Base-by-base conservation (phyloP, 2,888 invertebrate species). In the Gymnocheta viridis region DNA sequence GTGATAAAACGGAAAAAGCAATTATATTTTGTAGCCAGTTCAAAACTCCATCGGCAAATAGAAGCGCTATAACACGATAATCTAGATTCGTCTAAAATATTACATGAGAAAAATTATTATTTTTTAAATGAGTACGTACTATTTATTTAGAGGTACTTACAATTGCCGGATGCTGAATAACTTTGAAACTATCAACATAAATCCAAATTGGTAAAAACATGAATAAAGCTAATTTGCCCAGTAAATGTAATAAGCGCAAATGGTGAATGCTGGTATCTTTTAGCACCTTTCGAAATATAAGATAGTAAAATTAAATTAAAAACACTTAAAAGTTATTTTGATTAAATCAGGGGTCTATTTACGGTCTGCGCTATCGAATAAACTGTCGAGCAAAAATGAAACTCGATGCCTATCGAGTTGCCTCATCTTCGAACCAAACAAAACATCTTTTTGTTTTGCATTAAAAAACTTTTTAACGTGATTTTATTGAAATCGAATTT, bases 21-120 rank as follows among this genome's bases (percentile, higher is more conserved):
- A 98, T 95, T 88, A 98, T 95, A 90, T 98, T 99, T 92, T 99
- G 99, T 87, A 97, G 93, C 96, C 98, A 99, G 90, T 97, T 98
- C 86, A 98, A 94, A 73, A 96, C 93, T 17, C 98, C 98, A 92
- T 98, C 98, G 19, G 95, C 90, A 82, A 96, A 92, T 41, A 97
- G 92, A 76, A 96, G 92, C 4, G 93, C 93, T 73, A 95, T 88
- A 44, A 95, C 93, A 72, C 93, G 92, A 87, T 93, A 93, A 87
- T 94, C 93, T 54, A 92, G 91, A 86, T 92, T 92, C 83, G 89
- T 91, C 94, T 94, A 86, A 58, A 92, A 92, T 47, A 54, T 9
- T 24, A 41, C 27, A n/a, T 14, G n/a, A 22, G 22, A 24, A 32
- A 14, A 22, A 19, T 9, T 24, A n/a, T n/a, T n/a, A 29, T 32